These are phyloP conservation scores for Sweltsa coloradensis DNA, from an alignment of 1,140 invertebrate species.

Conservation along the genomic window DNA sequence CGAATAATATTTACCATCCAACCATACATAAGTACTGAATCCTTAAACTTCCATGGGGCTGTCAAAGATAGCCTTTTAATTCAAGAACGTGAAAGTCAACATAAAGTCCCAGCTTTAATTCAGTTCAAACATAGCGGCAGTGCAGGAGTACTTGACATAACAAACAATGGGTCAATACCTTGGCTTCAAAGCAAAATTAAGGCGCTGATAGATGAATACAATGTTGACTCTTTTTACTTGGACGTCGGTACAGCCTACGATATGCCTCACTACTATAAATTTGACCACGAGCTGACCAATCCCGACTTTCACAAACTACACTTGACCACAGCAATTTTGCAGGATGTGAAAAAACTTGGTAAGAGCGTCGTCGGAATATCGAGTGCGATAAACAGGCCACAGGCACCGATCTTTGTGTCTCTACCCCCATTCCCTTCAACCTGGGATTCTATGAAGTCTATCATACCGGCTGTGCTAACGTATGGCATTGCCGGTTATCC, in stretches of 20 bases:
- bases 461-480: constrained; percentile 75
- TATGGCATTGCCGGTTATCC: constrained; percentile 82
- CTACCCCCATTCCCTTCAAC: constrained; percentile 74
- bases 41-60: constrained; percentile 61
- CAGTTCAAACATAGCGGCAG: constrained; percentile 62
- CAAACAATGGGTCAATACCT: constrained; percentile 59
- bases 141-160: constrained; percentile 71
- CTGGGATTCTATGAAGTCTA: constrained; percentile 75
- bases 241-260: constrained; percentile 80
- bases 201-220: constrained; percentile 52
- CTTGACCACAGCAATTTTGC: constrained; percentile 35
- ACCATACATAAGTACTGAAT: constrained; percentile 77
- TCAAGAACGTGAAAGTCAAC: constrained; percentile 55
- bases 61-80: constrained; percentile 56
- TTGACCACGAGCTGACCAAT: constrained; percentile 52
- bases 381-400: constrained; percentile 65
- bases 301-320: constrained; percentile 69
- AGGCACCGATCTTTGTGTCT: constrained; percentile 73
- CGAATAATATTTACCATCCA: constrained; percentile 72
- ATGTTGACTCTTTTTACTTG: constrained; percentile 81
- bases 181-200: constrained; percentile 66
- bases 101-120: constrained; percentile 59
- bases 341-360: too few relatives aligned
- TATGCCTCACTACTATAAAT: constrained; percentile 71
- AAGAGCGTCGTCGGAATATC: constrained; percentile 72